These are phyloP conservation scores for Synanthedon tipuliformis DNA, from an alignment of 2,888 invertebrate species.

Conservation along the genomic window DNA sequence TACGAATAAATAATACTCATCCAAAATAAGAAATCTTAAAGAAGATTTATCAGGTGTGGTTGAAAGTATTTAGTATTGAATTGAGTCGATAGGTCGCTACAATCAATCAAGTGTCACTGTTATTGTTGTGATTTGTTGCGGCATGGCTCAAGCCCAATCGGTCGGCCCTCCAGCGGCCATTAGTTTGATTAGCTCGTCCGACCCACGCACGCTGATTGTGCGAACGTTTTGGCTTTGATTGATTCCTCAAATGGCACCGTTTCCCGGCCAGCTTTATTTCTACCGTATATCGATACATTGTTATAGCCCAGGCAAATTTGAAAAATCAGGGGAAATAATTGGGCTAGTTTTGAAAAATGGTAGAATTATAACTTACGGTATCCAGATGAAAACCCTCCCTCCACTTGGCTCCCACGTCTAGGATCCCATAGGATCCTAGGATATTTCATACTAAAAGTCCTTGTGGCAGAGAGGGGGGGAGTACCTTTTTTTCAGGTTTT, in stretches of 20 bases:
- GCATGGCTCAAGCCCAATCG: conserved; percentile 26
- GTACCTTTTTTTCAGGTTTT: too few relatives aligned
- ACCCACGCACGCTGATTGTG: conserved; percentile 55
- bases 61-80: conserved; percentile 22
- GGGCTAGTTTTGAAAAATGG: too few relatives aligned
- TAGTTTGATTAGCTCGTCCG: conserved; percentile 63
- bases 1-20: too few relatives aligned
- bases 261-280: conserved; percentile 28
- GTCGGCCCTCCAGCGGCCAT: conserved; percentile 37
- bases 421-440: too few relatives aligned
- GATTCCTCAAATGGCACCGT: conserved; percentile 52
- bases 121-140: conserved; percentile 63
- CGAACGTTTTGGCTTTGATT: conserved; percentile 54
- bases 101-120: conserved; percentile 56
- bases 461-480: too few relatives aligned
- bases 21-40: conserved; percentile 9
- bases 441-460: too few relatives aligned
- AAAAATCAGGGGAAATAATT: too few relatives aligned
- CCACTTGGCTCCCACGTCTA: too few relatives aligned
- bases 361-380: too few relatives aligned
- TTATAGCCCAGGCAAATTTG: too few relatives aligned
- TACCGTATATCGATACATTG: conserved; percentile 20
- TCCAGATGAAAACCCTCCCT: too few relatives aligned
- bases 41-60: conserved; percentile 43
- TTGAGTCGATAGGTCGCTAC: conserved; percentile 36